These are phyloP conservation scores for Caenorhabditis sp. DNA, from an alignment of 2,888 invertebrate genomes.

Conservation along the genomic window DNA sequence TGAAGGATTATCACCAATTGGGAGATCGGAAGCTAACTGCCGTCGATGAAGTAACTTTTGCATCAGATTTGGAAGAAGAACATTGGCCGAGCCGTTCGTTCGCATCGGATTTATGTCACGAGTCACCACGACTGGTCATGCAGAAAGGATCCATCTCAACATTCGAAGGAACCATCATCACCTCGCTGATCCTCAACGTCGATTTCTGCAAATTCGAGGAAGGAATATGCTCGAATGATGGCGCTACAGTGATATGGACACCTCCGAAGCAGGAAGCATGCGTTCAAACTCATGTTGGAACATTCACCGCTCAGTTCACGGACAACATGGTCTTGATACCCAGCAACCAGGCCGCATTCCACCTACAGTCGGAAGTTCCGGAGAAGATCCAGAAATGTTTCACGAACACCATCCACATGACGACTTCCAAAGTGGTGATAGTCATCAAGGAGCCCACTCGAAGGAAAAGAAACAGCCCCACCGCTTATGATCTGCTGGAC, in stretches of 20 bases:
- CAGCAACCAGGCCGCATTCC: neutral
- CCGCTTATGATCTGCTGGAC: constrained; percentile 6
- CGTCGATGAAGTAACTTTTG: neutral
- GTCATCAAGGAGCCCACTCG: neutral
- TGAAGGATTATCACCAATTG: neutral
- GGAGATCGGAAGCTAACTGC: neutral
- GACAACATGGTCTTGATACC: neutral
- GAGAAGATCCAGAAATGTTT: constrained; percentile 10
- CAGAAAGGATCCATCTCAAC: neutral
- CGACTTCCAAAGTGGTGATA: neutral
- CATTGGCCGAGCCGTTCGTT: neutral
- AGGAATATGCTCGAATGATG: constrained; percentile 11
- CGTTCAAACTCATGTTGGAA: neutral
- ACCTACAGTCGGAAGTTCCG: neutral
- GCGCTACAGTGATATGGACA: neutral
- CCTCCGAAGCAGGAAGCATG: neutral
- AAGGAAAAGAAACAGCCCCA: neutral
- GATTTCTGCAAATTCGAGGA: neutral
- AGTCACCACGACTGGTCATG: neutral
- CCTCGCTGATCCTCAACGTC: constrained; percentile 3
- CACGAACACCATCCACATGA: neutral
- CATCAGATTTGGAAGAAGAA: neutral
- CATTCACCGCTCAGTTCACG: neutral
- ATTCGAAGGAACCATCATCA: neutral
- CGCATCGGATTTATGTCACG: neutral